Evolutionary conservation across 2,113 vertebrate genomes (phyloP).

Genomic region (Tachysurus vachellii): DNA sequence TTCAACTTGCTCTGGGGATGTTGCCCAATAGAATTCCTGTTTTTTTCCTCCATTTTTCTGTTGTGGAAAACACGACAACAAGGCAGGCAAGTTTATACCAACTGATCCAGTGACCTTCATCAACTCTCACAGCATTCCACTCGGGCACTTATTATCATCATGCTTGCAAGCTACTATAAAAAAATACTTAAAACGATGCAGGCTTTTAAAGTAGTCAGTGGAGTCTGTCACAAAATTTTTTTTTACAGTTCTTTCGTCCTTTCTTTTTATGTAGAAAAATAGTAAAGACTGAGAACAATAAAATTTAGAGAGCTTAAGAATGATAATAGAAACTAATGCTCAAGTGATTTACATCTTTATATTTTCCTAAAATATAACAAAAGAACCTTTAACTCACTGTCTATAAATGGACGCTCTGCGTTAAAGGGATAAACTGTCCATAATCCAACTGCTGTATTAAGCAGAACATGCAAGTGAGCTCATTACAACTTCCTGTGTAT

Average conservation of each 20-base stretch:
- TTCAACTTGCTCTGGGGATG: neutral
- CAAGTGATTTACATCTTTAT: too few relatives aligned
- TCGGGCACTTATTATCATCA: slow-evolving; percentile 2
- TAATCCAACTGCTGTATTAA: neutral
- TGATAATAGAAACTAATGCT: too few relatives aligned
- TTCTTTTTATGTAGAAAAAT: too few relatives aligned
- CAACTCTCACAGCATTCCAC: slow-evolving; percentile 15
- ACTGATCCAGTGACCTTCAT: slow-evolving; percentile 27
- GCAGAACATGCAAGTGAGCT: neutral
- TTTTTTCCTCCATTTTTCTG: neutral
- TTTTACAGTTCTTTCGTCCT: too few relatives aligned
- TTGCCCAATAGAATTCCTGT: neutral
- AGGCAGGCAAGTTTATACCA: neutral
- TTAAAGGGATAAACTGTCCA: neutral
- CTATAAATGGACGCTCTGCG: too few relatives aligned
- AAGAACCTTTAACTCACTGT: too few relatives aligned
- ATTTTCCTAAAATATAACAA: too few relatives aligned
- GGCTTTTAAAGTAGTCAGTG: neutral
- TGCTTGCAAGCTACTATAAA: slow-evolving; percentile 36
- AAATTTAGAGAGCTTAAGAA: too few relatives aligned
- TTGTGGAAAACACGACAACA: neutral
- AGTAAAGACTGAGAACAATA: too few relatives aligned
- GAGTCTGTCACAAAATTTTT: too few relatives aligned
- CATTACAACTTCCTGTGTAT: neutral
- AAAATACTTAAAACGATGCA: slow-evolving; percentile 32